These are phyloP conservation scores for Cygnus buccinator DNA, from an alignment of 2,113 vertebrate species.

Conservation along the genomic window DNA sequence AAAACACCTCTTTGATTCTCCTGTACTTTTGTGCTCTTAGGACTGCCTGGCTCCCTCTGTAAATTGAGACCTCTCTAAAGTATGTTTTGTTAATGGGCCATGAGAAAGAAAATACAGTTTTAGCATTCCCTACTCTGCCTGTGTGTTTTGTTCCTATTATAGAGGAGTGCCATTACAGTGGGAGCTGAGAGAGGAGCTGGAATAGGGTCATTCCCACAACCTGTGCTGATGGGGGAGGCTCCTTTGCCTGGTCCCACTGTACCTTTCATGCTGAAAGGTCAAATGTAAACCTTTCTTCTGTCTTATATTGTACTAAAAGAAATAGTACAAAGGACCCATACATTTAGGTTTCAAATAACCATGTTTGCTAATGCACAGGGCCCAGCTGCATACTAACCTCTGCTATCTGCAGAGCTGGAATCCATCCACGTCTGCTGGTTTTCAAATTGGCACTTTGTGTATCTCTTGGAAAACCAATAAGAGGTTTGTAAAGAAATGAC, in stretches of 20 bases:
- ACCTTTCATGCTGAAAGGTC: not conserved
- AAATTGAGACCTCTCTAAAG: constrained; percentile 23
- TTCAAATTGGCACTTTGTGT: not conserved
- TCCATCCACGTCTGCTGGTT: not conserved
- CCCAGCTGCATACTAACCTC: not conserved
- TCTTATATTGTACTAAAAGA: not conserved
- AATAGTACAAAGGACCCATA: not conserved
- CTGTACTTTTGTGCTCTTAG: not conserved
- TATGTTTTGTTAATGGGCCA: constrained; percentile 25
- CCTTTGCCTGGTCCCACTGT: rapidly evolving
- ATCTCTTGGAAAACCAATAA: constrained; percentile 44
- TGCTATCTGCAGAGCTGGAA: not conserved
- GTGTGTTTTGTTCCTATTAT: not conserved
- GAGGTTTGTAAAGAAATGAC: constrained; percentile 26
- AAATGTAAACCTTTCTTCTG: not conserved
- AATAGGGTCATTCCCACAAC: constrained; percentile 1
- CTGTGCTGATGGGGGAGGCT: not conserved
- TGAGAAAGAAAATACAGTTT: constrained; percentile 43
- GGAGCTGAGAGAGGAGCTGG: not conserved
- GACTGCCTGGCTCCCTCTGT: constrained; percentile 5
- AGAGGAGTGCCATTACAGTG: constrained; percentile 1
- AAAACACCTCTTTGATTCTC: not conserved
- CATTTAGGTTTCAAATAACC: not conserved
- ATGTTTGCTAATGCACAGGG: not conserved
- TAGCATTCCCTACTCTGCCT: constrained; percentile 1